phyloP scores from a whole-genome alignment of 1,140 invertebrate species.

The Heterodera schachtii region DNA sequence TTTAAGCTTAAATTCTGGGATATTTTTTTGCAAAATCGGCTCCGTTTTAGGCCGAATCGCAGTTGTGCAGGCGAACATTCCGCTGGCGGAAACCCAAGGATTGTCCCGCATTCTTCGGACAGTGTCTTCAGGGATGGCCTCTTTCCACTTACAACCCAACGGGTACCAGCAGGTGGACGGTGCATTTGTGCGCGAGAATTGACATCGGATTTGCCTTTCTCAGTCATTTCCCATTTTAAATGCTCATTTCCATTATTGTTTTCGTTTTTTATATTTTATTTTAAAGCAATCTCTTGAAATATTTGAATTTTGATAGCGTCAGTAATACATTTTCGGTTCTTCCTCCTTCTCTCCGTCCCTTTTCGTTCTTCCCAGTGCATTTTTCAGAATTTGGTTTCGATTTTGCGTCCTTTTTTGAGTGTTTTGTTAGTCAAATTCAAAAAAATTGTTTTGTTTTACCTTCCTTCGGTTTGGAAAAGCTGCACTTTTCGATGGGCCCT shows the following conservation, averaged over 20 bases:
- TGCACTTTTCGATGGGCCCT: slow-evolving; percentile 21
- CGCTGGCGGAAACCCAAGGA: slow-evolving; percentile 33
- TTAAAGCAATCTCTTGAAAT: not conserved
- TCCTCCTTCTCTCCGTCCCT: not conserved
- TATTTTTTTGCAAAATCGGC: too few relatives aligned
- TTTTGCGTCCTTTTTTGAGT: slow-evolving; percentile 11
- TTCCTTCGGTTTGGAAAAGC: slow-evolving; percentile 12
- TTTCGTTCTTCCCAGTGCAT: not conserved
- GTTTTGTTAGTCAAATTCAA: not conserved
- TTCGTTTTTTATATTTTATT: too few relatives aligned
- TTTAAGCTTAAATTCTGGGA: too few relatives aligned
- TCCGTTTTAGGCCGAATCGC: slow-evolving; percentile 15
- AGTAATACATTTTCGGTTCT: not conserved
- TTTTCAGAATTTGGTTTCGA: slow-evolving; percentile 14
- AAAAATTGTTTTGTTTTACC: slow-evolving; percentile 4
- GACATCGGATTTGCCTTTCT: too few relatives aligned
- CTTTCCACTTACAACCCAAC: slow-evolving; percentile 26
- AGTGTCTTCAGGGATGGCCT: slow-evolving; percentile 33
- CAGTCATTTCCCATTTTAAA: too few relatives aligned
- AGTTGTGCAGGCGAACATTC: slow-evolving; percentile 31
- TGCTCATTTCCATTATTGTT: too few relatives aligned
- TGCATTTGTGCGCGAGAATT: slow-evolving; percentile 1
- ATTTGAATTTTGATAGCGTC: not conserved
- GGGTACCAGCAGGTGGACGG: slow-evolving; percentile 21
- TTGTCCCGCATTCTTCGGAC: slow-evolving; percentile 31